Base-by-base conservation (phyloP, 2,113 vertebrate genomes). In the Brienomyrus longianalis region DNA sequence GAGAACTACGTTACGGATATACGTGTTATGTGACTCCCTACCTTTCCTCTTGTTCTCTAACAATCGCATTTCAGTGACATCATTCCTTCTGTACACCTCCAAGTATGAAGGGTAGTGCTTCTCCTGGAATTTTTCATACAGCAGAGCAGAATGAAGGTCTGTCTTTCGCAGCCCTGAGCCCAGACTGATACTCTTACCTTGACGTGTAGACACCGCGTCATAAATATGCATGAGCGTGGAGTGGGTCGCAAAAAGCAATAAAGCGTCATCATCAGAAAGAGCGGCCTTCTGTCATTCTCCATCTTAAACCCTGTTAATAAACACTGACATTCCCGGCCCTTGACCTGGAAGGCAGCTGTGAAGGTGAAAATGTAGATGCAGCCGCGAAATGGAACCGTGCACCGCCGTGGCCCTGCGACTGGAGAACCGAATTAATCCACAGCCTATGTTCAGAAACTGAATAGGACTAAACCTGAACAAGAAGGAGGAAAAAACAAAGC, bases 201-300 rank as follows among this genome's bases (percentile, higher is more conserved):
- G 83, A 84, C 88, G 50, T 66, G 92, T 85, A 91, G 93, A 92
- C 92, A 91, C 93, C 89, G 35, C 83, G 91, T 94, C 93, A 96
- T 96, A 95, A 95, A 96, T 95, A 96, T 95, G 93, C 93, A 95
- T 95, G 93, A 91, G 92, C 83, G 93, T 88, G 80, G 94, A 91
- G 91, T 62, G 89, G 62, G 93, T 93, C 91, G 91, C 90, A 92
- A 93, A 95, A 94, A 94, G 94, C 94, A 95, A 94, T 94, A 94
- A 95, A 93, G 94, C 93, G 90, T 94, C 94, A 93, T 96, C 94
- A 95, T 95, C 93, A 93, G 92, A 90, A 93, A 93, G 93, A 94
- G 95, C 93, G 93, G 91, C 92, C 89, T 86, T 87, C 93, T 93
- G 92, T 94, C 94, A 93, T 92, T 93, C 92, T 90, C 90, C 90